phyloP scores from a whole-genome alignment of 2,888 invertebrate genomes.

The Chrysolina oricalcia region DNA sequence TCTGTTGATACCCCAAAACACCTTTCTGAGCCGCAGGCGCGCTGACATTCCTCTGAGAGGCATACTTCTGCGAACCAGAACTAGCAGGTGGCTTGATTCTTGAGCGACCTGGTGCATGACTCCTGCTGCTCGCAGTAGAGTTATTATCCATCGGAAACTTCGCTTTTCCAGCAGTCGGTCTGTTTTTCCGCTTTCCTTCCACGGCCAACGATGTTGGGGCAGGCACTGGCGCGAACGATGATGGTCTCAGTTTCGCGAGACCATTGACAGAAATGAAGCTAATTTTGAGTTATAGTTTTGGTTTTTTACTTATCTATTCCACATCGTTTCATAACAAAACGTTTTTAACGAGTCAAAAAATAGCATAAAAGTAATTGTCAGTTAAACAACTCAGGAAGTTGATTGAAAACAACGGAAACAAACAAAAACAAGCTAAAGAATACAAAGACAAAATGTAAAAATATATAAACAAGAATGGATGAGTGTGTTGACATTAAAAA shows the following conservation, averaged over 20 bases:
- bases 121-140: constrained; percentile 25
- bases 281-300: too few relatives aligned
- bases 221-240: constrained; percentile 64
- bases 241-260: constrained; percentile 61
- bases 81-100: constrained; percentile 15
- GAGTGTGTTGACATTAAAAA: too few relatives aligned
- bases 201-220: constrained; percentile 63
- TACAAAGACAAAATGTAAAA: too few relatives aligned
- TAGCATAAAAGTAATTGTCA: too few relatives aligned
- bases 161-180: constrained; percentile 42
- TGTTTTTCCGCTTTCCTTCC: constrained; percentile 59
- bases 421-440: too few relatives aligned
- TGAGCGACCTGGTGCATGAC: constrained; percentile 14
- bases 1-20: constrained; percentile 61
- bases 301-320: too few relatives aligned
- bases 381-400: too few relatives aligned
- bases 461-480: too few relatives aligned
- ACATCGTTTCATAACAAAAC: too few relatives aligned
- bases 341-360: too few relatives aligned
- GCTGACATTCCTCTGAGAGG: not conserved
- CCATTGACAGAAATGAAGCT: too few relatives aligned
- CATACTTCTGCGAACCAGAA: not conserved
- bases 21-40: constrained; percentile 51
- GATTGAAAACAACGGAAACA: too few relatives aligned
- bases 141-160: constrained; percentile 33